Base-by-base conservation (phyloP, 2,888 invertebrate genomes). In the Lasioglossum marginatum region DNA sequence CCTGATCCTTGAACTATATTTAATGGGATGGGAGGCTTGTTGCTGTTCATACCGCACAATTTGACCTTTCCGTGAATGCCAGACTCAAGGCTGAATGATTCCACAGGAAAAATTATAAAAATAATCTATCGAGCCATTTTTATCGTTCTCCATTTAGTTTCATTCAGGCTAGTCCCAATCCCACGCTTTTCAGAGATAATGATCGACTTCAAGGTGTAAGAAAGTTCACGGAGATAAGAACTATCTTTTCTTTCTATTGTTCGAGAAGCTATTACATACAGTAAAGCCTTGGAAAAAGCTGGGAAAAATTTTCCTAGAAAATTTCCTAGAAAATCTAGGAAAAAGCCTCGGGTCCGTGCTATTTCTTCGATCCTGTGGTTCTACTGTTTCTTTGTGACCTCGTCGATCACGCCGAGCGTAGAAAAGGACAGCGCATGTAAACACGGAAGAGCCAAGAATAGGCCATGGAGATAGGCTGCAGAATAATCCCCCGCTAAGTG, bases 1-100 rank as follows among this genome's bases (percentile, higher is more conserved):
- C 23, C 48, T 73, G 78, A 79, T 85, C 82, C 83, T 89, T 81
- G 81, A 78, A 71, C 77, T 73, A 70, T 77, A 82, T 75, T 79
- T 83, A 83, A 82, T 75, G 16, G 86, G n/a, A 77, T 77, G 16
- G 23, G 52, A 45, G 74, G 19, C n/a, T 45, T 12, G 23, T 40
- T 40, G 6, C 57, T 72, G n/a, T 63, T 63, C 52, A 37, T 27
- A 34, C 14, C 63, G 23, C 40, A n/a, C 68, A 40, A 57, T 45
- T 23, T n/a, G 34, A 84, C 52, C 72, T 76, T 79, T 57, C n/a
- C 8, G 34, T 0, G 12, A 34, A 73, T 37, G 57, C 12, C 31
- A n/a, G 52, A 16, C 31, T 77, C 37, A 6, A 77, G 5, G 27
- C n/a, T 16, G 5, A 27, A 12, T 10, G 5, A 31, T 5, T n/a